A percentile compares a stretch with the other conserved stretches of the same genome.
These are phyloP conservation scores for Pteropus alecto DNA, from an alignment of 2,113 vertebrate genomes.

Conservation along the genomic window DNA sequence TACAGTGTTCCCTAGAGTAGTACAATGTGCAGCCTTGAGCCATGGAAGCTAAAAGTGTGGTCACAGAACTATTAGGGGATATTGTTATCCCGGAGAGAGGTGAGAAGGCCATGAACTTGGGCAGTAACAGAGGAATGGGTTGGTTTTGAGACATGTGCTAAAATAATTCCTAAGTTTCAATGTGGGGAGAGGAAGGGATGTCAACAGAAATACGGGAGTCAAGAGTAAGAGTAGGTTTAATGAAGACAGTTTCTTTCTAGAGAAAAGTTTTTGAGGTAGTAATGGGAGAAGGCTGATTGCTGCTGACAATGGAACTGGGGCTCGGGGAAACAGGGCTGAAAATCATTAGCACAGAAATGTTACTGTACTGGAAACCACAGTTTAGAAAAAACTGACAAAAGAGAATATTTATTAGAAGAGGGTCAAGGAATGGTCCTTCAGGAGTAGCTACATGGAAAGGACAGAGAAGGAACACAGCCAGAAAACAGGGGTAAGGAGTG, in stretches of 20 bases:
- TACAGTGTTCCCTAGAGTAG: background rate
- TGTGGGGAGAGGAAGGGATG: background rate
- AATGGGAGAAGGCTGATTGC: background rate
- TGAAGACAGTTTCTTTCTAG: background rate
- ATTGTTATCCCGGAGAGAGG: background rate
- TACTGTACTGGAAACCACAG: background rate
- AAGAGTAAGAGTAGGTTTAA: background rate
- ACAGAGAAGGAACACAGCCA: background rate
- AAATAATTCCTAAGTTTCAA: background rate
- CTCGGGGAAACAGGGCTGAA: background rate
- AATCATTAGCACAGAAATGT: background rate
- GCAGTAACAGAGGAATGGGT: background rate
- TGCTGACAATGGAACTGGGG: background rate
- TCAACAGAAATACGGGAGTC: background rate
- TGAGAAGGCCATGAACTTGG: background rate
- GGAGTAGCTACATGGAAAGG: background rate
- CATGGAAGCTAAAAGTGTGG: background rate
- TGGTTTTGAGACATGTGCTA: background rate
- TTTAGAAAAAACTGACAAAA: background rate
- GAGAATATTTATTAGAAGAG: background rate
- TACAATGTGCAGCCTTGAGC: background rate
- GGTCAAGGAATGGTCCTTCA: background rate
- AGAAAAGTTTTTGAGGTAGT: background rate
- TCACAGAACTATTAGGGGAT: background rate
- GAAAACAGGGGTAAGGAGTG: background rate